Percentiles rank a stretch among this genome's conserved stretches.
phyloP scores from a whole-genome alignment of 2,888 invertebrate species.

The Plebejus melissa region DNA sequence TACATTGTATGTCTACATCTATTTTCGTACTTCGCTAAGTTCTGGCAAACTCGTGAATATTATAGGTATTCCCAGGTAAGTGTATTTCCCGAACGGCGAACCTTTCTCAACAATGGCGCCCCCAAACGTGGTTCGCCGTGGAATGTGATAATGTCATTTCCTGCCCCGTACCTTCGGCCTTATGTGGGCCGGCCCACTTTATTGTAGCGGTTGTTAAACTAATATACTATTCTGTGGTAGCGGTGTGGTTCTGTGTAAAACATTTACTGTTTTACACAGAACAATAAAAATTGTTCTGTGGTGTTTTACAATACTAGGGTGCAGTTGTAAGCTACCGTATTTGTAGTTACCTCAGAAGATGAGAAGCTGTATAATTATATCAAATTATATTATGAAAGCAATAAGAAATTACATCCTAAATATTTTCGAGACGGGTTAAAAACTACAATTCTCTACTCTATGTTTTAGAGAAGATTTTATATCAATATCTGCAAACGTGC shows the following conservation, averaged over 20 bases:
- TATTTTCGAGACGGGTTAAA: no score
- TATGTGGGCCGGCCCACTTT: background rate
- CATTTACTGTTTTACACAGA: no score
- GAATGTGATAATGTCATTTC: background rate
- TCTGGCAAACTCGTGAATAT: background rate
- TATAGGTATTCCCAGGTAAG: background rate
- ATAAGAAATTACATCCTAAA: no score
- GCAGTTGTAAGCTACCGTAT: no score
- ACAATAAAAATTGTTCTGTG: no score
- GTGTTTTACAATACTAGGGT: no score
- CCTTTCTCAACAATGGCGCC: background rate
- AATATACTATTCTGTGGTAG: no score
- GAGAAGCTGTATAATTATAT: no score
- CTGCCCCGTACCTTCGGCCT: background rate
- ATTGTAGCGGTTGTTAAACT: background rate
- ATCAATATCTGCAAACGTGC: background rate
- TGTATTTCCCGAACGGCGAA: background rate
- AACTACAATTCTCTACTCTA: no score
- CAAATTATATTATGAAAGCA: no score
- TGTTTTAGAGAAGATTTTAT: background rate
- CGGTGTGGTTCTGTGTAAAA: no score
- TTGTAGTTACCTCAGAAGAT: no score
- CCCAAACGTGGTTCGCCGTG: background rate
- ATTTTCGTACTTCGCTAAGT: background rate
- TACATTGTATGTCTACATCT: background rate